Percentiles rank a stretch among this genome's conserved stretches.
phyloP scores from a whole-genome alignment of 2,113 vertebrate genomes.

The Microtus richardsoni region DNA sequence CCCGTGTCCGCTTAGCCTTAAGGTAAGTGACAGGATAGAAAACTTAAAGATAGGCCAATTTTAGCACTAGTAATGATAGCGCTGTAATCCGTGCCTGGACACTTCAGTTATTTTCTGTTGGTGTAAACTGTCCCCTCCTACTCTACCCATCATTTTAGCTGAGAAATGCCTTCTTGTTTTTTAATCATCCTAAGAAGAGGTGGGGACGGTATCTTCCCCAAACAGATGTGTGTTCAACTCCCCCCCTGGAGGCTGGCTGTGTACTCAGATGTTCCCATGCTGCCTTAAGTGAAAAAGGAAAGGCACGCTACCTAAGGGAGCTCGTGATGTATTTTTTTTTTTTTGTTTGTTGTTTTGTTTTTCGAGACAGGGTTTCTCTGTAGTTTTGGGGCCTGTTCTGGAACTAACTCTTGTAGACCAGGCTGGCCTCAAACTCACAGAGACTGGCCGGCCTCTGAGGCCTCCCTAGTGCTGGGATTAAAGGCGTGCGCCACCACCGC shows the following conservation, averaged over 20 bases:
- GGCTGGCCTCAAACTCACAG: too few species aligned
- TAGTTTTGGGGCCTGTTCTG: too few species aligned
- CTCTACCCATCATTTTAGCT: background rate
- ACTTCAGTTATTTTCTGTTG: background rate
- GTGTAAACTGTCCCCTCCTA: background rate
- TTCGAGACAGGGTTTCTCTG: too few species aligned
- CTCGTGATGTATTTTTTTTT: too few species aligned
- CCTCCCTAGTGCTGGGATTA: too few species aligned
- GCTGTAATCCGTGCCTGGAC: background rate
- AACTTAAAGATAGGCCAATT: background rate
- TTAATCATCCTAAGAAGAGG: background rate
- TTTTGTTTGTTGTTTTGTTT: too few species aligned
- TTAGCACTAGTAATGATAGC: background rate
- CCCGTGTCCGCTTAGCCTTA: too few species aligned
- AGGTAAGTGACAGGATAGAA: background rate
- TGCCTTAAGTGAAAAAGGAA: background rate
- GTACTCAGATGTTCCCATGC: background rate
- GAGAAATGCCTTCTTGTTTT: background rate
- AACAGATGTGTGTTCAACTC: background rate
- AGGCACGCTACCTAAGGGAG: background rate
- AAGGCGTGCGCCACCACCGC: too few species aligned
- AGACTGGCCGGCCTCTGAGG: too few species aligned
- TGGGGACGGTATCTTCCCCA: background rate
- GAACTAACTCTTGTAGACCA: too few species aligned
- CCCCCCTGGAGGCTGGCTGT: background rate